Evolutionary conservation across 2,888 invertebrate genomes (phyloP).

Genomic region (Lysandra bellargus): DNA sequence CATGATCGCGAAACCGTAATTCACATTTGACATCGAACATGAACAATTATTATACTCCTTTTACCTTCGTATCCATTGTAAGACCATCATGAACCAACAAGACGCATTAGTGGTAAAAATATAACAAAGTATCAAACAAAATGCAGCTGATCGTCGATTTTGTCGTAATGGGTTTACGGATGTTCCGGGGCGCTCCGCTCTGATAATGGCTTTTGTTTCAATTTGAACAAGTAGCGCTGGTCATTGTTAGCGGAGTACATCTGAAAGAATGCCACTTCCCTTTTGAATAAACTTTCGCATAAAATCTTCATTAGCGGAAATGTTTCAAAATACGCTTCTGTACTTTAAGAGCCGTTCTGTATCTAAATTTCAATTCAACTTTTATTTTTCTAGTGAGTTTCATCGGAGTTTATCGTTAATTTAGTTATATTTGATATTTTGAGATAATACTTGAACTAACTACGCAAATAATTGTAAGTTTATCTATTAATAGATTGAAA

Average conservation of each 20-base stretch:
- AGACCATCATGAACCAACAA: not conserved
- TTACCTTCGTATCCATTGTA: not conserved
- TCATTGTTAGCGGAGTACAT: slow-evolving; percentile 40
- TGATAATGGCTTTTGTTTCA: slow-evolving; percentile 50
- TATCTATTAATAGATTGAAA: no score
- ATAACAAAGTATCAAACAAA: not conserved
- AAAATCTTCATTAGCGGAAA: slow-evolving; percentile 45
- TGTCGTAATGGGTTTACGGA: slow-evolving; percentile 47
- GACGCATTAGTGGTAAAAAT: not conserved
- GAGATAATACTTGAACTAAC: no score
- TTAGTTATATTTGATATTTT: not conserved
- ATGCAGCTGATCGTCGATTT: slow-evolving; percentile 44
- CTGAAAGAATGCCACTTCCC: slow-evolving; percentile 40
- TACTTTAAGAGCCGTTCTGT: slow-evolving; percentile 28
- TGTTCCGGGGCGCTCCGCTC: slow-evolving; percentile 45
- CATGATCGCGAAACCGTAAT: no score
- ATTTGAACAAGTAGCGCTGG: slow-evolving; percentile 45
- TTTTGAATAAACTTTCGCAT: slow-evolving; percentile 45
- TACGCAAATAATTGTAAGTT: no score
- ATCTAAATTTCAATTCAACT: slow-evolving; percentile 28
- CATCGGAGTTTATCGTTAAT: not conserved
- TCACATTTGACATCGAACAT: no score
- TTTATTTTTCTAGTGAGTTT: slow-evolving; percentile 13
- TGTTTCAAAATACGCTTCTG: slow-evolving; percentile 37
- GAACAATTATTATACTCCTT: no score